Evolutionary conservation across 2,113 vertebrate species (phyloP), one percentile per base, ranked within the genome.

Genomic region (Vulpes ferrilata): DNA sequence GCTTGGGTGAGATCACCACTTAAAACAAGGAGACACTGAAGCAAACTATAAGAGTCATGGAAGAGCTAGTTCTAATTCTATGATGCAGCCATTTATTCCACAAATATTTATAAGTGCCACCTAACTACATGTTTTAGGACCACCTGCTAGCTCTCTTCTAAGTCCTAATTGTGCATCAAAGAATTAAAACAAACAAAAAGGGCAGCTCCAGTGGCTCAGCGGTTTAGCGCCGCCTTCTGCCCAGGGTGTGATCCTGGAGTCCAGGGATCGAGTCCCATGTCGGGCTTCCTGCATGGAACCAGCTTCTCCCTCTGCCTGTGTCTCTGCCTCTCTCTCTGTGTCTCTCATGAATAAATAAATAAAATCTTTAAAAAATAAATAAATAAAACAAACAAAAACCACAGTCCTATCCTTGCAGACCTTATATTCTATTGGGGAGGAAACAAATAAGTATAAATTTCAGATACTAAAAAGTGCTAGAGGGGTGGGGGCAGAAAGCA

Each of bases 401-500:
- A 55, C 82, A 92, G 71, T 69, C 4, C 78, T 59, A 5, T 81
- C 35, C 27, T 81, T 48, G 53, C 13, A 25, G 65, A 62, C 13
- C 3, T 83, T 87, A 79, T 74, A 81, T 30, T 90, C 55, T 81
- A 71, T n/a, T 25, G 1, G 3, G 27, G 51, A 88, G 13, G n/a
- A 82, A 92, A 86, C 12, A 74, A 65, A 78, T 13, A 65, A 73
- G 74, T 53, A 38, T 16, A 92, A 88, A 88, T n/a, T 53, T 94
- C 76, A 82, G 79, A 15, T 65, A n/a, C 17, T 69, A 78, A 83
- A 86, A 89, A 85, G 53, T 16, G 20, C 4, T 30, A 2, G 69
- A 11, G 22, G 27, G 25, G 1, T 25, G 8, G 32, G 64, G 16
- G 5, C 22, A 27, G 32, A 43, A 88, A 79, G 48, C 2, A 87